A percentile compares a stretch with the other conserved stretches of the same genome.
phyloP scores from a whole-genome alignment of 2,797 vertebrate species.

The Squalus acanthias region DNA sequence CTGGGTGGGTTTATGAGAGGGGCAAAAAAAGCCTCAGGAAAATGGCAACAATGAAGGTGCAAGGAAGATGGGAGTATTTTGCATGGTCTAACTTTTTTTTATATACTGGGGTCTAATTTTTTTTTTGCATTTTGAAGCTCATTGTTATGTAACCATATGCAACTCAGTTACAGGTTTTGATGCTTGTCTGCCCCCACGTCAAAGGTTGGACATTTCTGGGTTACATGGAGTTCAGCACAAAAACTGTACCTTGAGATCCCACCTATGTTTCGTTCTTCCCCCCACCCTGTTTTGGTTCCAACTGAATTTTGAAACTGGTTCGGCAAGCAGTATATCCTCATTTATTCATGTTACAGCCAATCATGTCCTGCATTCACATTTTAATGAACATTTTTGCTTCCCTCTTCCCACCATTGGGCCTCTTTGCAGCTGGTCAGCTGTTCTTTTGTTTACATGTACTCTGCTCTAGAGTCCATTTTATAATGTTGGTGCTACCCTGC shows the following conservation, averaged over 20 bases:
- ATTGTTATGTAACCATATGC: neutral
- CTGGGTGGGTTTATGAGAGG: neutral
- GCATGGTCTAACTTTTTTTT: neutral
- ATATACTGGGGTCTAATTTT: too few relatives aligned
- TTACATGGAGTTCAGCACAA: neutral
- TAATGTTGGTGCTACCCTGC: neutral
- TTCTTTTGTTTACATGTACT: conserved; percentile 6
- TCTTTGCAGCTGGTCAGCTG: neutral
- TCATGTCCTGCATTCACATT: neutral
- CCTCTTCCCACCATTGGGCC: neutral
- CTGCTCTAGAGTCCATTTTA: neutral
- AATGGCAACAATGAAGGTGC: neutral
- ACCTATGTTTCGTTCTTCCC: neutral
- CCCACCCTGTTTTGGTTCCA: too few relatives aligned
- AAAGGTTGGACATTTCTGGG: neutral
- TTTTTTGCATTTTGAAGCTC: neutral
- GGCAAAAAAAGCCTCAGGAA: neutral
- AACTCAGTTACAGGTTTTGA: neutral
- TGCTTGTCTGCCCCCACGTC: neutral
- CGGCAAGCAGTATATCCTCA: neutral
- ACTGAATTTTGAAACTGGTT: neutral
- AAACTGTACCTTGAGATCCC: neutral
- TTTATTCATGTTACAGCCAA: neutral
- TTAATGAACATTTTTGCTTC: neutral
- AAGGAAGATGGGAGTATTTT: neutral